Evolutionary conservation across 2,113 vertebrate species (phyloP), one percentile per base, ranked within the genome.

Genomic region (Prionailurus bengalensis): DNA sequence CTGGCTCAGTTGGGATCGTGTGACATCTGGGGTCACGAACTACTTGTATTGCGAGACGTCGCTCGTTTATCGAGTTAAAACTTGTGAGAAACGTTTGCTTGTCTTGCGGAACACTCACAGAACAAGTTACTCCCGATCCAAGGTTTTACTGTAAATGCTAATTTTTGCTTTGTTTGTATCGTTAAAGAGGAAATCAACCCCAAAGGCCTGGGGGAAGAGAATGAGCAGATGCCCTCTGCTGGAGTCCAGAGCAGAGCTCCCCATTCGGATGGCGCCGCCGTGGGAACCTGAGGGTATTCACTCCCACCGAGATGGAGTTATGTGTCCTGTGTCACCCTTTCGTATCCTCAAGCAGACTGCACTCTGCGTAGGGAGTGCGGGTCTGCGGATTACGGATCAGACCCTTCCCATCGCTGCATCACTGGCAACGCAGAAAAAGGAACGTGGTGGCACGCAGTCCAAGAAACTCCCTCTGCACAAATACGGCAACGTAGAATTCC

Each of bases 311-410:
- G 23, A 48, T 1, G 5, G 15, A 3, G 1, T 7, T 33, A 15
- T 7, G 14, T 68, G 36, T 12, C 51, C 71, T 17, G 23, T 0
- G 3, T 36, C 33, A 42, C 33, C 42, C 39, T 17, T 39, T 25
- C 2, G 33, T 15, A 14, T 21, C 45, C 85, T n/a, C 53, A 8
- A 25, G 42, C 39, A 55, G 48, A 42, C 19, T 83, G 11, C 66
- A 82, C 3, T 29, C 1, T 0, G 17, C 16, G 0, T n/a, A 21
- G 76, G 25, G 39, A 5, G 53, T 0, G 6, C 5, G 3, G 2
- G 33, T 53, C 65, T 71, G 14, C 1, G 74, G 51, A 17, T 1
- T 21, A 21, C 1, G 70, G 51, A 11, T 0, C 16, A 21, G 3
- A 7, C 36, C 29, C 61, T 63, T 17, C 9, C 33, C 23, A 2